Base-by-base conservation (phyloP, 2,888 invertebrate genomes). In the Gryllus longicercus region DNA sequence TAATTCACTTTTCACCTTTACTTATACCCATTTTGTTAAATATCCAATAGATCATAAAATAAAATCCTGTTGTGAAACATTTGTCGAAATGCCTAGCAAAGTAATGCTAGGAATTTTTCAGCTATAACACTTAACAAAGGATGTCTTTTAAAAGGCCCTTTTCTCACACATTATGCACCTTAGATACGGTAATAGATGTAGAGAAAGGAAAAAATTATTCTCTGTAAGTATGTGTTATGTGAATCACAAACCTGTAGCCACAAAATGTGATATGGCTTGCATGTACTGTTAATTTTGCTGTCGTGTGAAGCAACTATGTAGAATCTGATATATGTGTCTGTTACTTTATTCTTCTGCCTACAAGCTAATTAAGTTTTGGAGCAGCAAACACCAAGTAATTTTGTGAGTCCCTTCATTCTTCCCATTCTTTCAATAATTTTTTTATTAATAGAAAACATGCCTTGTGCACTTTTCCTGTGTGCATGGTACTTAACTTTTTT, bases 241-340 rank as follows among this genome's bases (percentile, higher is more conserved):
- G 63, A 63, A n/a, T 63, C 63, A 63, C 63, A 63, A 63, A 63
- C n/a, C 63, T 18, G n/a, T 63, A 63, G 63, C 63, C n/a, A 63
- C n/a, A 63, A 63, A 18, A n/a, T 63, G 63, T 18, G 14, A n/a
- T 63, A 63, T 63, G n/a, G 63, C 63, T 63, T 63, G 63, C 63
- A 63, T 63, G 63, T 18, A 16, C 63, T 63, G 63, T 63, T 63
- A 18, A 63, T 63, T 63, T 63, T 18, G n/a, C 63, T 63, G 16
- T 63, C 16, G 63, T 63, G 63, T 63, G 11, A 18, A 63, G 63
- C n/a, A 18, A 18, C 5, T 63, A n/a, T 63, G 63, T 63, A 63
- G 63, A 18, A 18, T 63, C 16, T 63, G 63, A 63, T 63, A 38
- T 38, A 38, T 38, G 38, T 38, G 38, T 38, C 38, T 38, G 38